Conservation (phyloP, 2,113 vertebrate species). For the Hydropotes inermis region DNA sequence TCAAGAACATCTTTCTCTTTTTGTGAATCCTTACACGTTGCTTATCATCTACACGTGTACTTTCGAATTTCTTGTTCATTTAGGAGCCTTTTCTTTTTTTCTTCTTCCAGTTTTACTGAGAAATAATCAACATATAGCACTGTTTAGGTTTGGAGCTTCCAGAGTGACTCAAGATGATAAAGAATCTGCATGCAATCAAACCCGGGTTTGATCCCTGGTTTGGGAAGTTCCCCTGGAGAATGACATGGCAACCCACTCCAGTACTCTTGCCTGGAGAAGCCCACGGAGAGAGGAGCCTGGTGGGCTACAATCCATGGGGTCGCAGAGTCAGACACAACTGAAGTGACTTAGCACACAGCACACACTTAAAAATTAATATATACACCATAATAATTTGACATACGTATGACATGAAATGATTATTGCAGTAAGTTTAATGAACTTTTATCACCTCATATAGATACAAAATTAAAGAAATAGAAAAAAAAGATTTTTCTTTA, state of each 20-base stretch:
- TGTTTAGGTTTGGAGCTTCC: background rate
- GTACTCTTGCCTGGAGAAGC: background rate
- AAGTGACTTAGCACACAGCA: background rate
- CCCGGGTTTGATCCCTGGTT: background rate
- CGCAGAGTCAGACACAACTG: accelerated
- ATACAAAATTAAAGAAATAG: background rate
- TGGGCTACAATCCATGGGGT: background rate
- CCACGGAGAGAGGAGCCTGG: background rate
- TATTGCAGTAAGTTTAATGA: background rate
- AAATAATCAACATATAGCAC: background rate
- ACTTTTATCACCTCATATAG: background rate
- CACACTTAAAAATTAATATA: background rate
- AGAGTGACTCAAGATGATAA: background rate
- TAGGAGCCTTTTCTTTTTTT: background rate
- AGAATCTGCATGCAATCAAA: background rate
- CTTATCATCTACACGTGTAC: background rate
- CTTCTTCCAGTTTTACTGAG: background rate
- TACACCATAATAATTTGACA: background rate
- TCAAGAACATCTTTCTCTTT: background rate
- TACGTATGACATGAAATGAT: background rate
- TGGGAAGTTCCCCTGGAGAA: background rate
- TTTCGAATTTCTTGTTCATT: background rate
- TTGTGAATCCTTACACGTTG: background rate
- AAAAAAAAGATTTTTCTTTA: background rate
- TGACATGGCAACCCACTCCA: background rate